Conservation (phyloP, 1,140 invertebrate species). For the Pemphigus obesinymphae region DNA sequence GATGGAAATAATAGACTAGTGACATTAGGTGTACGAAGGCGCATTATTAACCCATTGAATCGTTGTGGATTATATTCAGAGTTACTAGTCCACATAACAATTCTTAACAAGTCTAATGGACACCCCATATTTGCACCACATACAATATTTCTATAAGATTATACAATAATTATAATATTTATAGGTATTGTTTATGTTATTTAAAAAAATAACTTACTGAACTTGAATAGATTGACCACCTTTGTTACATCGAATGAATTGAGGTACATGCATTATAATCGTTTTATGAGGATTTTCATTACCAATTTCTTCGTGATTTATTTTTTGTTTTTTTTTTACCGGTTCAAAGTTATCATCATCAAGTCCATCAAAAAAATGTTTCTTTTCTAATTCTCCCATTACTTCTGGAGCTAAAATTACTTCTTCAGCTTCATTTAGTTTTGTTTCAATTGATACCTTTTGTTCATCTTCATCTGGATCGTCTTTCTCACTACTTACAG, state of each 20-base stretch:
- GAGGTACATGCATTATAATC: conserved; percentile 30
- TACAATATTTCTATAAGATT: conserved; percentile 76
- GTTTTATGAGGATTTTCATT: conserved; percentile 25
- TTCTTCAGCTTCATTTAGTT: conserved; percentile 10
- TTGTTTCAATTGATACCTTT: background rate
- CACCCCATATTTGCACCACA: conserved; percentile 89
- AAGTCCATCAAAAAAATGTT: background rate
- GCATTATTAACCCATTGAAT: conserved; percentile 98
- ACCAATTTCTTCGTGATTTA: background rate
- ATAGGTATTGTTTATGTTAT: background rate
- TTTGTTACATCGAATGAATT: conserved; percentile 28
- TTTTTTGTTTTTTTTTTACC: conserved; percentile 21
- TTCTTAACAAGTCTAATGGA: conserved; percentile 80
- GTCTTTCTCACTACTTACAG: background rate
- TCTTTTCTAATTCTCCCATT: background rate
- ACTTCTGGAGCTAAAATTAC: background rate
- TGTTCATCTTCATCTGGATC: background rate
- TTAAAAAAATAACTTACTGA: conserved; percentile 28
- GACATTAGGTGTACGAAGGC: conserved; percentile 90
- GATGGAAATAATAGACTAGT: conserved; percentile 97
- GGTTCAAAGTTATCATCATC: conserved; percentile 34
- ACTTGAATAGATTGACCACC: conserved; percentile 39
- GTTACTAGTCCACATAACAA: conserved; percentile 93
- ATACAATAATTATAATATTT: background rate
- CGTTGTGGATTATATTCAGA: conserved; percentile 98